phyloP scores from a whole-genome alignment of 1,140 invertebrate genomes.

The Mercenaria mercenaria region DNA sequence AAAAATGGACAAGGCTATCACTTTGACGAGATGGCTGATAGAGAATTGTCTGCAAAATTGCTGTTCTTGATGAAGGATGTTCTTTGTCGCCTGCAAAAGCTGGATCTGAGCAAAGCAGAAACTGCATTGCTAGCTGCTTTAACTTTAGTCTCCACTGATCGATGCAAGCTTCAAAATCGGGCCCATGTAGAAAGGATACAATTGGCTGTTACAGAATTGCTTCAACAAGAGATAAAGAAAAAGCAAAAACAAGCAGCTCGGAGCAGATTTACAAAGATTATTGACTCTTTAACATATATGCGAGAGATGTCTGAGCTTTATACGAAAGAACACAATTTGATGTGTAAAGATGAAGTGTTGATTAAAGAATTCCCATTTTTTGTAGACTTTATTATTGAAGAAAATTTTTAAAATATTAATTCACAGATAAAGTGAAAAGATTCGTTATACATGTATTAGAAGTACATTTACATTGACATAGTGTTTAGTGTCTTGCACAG shows the following conservation, averaged over 20 bases:
- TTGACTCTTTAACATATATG: neutral
- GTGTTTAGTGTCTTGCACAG: no score
- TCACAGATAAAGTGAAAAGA: neutral
- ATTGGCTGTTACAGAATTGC: neutral
- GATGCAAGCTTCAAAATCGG: conserved; percentile 37
- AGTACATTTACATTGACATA: no score
- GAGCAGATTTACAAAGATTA: conserved; percentile 28
- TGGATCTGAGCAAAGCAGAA: conserved; percentile 30
- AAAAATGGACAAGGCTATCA: conserved; percentile 27
- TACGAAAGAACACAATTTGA: conserved; percentile 25
- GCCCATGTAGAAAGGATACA: conserved; percentile 14
- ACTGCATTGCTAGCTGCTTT: conserved; percentile 21
- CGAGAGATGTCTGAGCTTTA: conserved; percentile 5
- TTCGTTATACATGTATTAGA: no score
- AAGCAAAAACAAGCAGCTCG: neutral
- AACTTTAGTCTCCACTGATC: conserved; percentile 25
- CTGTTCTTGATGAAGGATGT: neutral
- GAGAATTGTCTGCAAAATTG: neutral
- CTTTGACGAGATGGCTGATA: conserved; percentile 22
- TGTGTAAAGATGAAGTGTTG: conserved; percentile 43
- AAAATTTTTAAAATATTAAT: no score
- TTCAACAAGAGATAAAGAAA: neutral
- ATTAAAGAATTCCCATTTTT: conserved; percentile 46
- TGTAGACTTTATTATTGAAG: conserved; percentile 48
- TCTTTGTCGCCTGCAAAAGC: neutral